These are phyloP conservation scores for Conger conger DNA, from an alignment of 2,113 vertebrate species.

Conservation along the genomic window DNA sequence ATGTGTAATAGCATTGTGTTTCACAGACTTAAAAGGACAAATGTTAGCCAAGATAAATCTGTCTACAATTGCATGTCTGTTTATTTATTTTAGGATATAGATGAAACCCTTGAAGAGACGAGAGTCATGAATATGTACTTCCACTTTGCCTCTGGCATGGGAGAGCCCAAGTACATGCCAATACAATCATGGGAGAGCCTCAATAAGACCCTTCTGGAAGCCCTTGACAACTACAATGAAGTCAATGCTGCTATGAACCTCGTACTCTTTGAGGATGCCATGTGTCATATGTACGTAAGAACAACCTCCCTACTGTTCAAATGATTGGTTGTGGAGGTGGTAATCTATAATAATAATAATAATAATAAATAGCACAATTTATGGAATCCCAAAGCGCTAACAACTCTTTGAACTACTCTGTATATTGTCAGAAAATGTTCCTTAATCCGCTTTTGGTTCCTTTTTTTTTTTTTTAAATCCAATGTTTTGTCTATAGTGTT, in stretches of 20 bases:
- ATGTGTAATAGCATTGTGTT: not conserved
- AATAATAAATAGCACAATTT: too few relatives aligned
- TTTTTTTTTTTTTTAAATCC: too few relatives aligned
- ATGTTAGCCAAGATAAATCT: not conserved
- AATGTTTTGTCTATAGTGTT: too few relatives aligned
- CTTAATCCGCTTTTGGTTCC: too few relatives aligned
- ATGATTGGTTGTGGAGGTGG: not conserved
- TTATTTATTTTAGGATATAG: constrained; percentile 66
- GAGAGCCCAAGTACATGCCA: constrained; percentile 81
- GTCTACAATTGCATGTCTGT: not conserved
- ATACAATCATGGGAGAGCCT: constrained; percentile 81
- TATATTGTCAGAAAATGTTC: too few relatives aligned
- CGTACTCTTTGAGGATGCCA: constrained; percentile 93
- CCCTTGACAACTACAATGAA: constrained; percentile 86
- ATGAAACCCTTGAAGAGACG: constrained; percentile 69
- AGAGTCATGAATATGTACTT: constrained; percentile 81
- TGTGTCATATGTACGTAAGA: constrained; percentile 91
- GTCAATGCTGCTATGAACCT: constrained; percentile 85
- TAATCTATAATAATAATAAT: not conserved
- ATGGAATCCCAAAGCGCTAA: too few relatives aligned
- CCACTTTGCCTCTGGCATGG: constrained; percentile 82
- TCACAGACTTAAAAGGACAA: not conserved
- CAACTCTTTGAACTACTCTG: too few relatives aligned
- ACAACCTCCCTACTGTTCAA: not conserved
- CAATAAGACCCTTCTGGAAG: constrained; percentile 79